Evolutionary conservation across 2,113 vertebrate genomes (phyloP), one percentile per base, ranked within the genome.

Genomic region (Ranitomeya imitator): DNA sequence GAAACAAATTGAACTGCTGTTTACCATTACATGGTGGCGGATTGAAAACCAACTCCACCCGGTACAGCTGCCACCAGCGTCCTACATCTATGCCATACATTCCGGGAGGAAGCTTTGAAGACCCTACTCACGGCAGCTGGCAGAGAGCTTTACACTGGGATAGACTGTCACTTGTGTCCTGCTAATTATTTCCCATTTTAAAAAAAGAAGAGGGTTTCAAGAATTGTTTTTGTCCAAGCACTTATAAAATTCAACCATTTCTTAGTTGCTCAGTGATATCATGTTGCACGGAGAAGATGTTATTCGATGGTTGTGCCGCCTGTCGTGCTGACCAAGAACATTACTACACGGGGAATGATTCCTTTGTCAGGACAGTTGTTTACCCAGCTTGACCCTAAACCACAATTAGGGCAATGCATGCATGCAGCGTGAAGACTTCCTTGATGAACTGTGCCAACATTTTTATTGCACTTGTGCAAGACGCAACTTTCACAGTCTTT

Each of bases 11-110:
- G 65, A 85, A 84, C 60, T 69, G 73, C 54, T 45, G 79, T 88
- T 80, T 88, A 63, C 69, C 79, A 88, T 83, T 83, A 88, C 79
- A 63, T 61, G 15, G 69, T 37, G 73, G 21, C 59, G 74, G 81
- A 65, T 16, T 52, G 85, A 81, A 87, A 81, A 45, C 19, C 78
- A 16, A 18, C 54, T 67, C 31, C 26, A 52, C 73, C 15, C 19
- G 55, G 15, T 89, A 79, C 87, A 89, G 87, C 81, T 89, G 87
- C 87, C 87, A 79, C 59, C 81, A 59, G 59, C 55, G 60, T 63
- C 79, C 87, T 52, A 7, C 57, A 55, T 37, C 59, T 76, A 14
- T 51, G 59, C 60, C 87, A 51, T 18, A 84, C 67, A 89, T 89
- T 85, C 81, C 87, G 10, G 45, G 80, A 5, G 51, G 52, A 45